Evolutionary conservation across 2,113 vertebrate genomes (phyloP).

Genomic region (Tor tambroides): DNA sequence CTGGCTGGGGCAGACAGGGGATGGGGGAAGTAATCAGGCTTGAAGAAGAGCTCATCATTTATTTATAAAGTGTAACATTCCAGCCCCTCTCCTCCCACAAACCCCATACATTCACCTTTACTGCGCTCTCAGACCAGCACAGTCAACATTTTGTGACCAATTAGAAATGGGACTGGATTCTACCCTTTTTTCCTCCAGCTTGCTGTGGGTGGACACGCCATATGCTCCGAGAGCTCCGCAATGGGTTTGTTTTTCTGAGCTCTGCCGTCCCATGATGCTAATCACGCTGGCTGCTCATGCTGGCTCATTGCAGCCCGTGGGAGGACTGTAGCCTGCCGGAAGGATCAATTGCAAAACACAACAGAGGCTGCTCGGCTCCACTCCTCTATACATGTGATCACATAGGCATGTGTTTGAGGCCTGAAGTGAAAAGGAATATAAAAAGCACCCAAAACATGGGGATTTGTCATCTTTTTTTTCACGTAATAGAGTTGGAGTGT

Average conservation of each 20-base stretch:
- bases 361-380: slow-evolving; percentile 26
- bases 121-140: slow-evolving; percentile 52
- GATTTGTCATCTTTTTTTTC: slow-evolving; percentile 5
- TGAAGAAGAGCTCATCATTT: slow-evolving; percentile 60
- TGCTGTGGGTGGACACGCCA: slow-evolving; percentile 60
- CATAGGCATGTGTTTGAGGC: slow-evolving; percentile 38
- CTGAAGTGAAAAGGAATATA: neutral
- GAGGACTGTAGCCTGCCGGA: slow-evolving; percentile 57
- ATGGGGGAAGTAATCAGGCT: slow-evolving; percentile 58
- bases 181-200: slow-evolving; percentile 28
- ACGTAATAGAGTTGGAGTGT: neutral
- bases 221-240: slow-evolving; percentile 58
- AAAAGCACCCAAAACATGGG: slow-evolving; percentile 1
- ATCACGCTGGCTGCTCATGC: slow-evolving; percentile 56
- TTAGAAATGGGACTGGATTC: slow-evolving; percentile 51
- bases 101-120: slow-evolving; percentile 58
- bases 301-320: slow-evolving; percentile 53
- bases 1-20: slow-evolving; percentile 20
- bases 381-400: slow-evolving; percentile 44
- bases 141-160: slow-evolving; percentile 57
- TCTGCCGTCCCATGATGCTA: slow-evolving; percentile 56
- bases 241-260: slow-evolving; percentile 59
- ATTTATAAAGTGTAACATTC: slow-evolving; percentile 62
- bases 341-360: slow-evolving; percentile 55
- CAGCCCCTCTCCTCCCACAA: slow-evolving; percentile 55